Evolutionary conservation across 2,888 invertebrate species (phyloP).

Genomic region (Strigamia crassipes): DNA sequence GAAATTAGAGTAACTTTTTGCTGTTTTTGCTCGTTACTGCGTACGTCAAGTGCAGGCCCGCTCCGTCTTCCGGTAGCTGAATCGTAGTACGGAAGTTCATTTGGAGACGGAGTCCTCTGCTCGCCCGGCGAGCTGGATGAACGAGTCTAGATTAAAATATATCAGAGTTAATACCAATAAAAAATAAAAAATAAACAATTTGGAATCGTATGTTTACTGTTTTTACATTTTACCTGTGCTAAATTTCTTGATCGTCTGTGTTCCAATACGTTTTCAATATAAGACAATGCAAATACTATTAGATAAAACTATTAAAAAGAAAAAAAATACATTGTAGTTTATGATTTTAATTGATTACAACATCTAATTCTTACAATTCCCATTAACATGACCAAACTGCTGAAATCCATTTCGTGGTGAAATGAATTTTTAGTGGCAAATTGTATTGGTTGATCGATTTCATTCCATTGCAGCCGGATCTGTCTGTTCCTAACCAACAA

Average conservation of each 20-base stretch:
- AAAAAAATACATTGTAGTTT: no score
- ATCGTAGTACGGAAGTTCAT: conserved; percentile 15
- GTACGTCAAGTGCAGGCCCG: background rate
- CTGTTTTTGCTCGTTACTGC: background rate
- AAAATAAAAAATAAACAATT: no score
- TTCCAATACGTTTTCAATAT: background rate
- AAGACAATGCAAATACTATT: background rate
- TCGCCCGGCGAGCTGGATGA: background rate
- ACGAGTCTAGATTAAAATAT: background rate
- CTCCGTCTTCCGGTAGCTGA: background rate
- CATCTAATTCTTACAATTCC: background rate
- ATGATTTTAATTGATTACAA: no score
- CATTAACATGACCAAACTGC: background rate
- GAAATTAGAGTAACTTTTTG: conserved; percentile 15
- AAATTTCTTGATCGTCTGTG: background rate
- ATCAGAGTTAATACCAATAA: background rate
- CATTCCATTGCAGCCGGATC: background rate
- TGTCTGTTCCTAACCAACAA: background rate
- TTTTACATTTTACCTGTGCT: background rate
- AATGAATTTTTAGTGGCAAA: background rate
- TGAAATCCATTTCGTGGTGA: background rate
- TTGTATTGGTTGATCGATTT: background rate
- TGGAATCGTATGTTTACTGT: background rate
- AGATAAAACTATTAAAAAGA: no score
- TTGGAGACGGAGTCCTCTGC: background rate